Conservation (phyloP, 1,140 invertebrate genomes). For the Drosophila neocordata region DNA sequence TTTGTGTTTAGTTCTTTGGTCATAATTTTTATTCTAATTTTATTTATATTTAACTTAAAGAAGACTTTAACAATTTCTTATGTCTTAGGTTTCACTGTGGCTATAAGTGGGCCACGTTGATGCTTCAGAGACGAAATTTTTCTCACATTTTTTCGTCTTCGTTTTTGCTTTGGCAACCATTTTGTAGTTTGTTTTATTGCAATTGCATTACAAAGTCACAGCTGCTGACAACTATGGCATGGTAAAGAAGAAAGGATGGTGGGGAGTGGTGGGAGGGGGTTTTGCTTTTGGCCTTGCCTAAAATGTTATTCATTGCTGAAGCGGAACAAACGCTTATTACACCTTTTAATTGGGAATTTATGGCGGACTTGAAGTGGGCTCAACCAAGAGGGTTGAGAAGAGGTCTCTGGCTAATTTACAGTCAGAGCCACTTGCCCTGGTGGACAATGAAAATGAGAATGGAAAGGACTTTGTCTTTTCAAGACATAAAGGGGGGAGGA, state of each 20-base stretch:
- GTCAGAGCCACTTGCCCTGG: constrained; percentile 8
- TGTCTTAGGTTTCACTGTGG: no score
- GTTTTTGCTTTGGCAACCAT: constrained; percentile 29
- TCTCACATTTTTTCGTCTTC: not conserved
- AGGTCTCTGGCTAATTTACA: constrained; percentile 48
- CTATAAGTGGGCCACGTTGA: no score
- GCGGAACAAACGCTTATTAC: constrained; percentile 69
- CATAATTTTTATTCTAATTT: no score
- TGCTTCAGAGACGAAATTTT: not conserved
- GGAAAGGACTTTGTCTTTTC: constrained; percentile 2
- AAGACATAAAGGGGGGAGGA: not conserved
- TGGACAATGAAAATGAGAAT: constrained; percentile 16
- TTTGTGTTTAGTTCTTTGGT: no score
- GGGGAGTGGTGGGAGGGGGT: not conserved
- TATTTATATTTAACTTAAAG: no score
- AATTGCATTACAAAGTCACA: constrained; percentile 64
- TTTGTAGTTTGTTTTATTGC: constrained; percentile 62
- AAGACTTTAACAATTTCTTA: no score
- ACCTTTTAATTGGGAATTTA: constrained; percentile 69
- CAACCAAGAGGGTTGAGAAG: not conserved
- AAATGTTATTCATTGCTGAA: constrained; percentile 61
- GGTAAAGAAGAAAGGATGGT: not conserved
- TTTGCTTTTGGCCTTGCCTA: constrained; percentile 7
- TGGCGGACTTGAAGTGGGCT: constrained; percentile 27
- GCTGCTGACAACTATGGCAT: constrained; percentile 40